Base-by-base conservation (phyloP, 1,140 invertebrate species). In the Cydia pomonella region DNA sequence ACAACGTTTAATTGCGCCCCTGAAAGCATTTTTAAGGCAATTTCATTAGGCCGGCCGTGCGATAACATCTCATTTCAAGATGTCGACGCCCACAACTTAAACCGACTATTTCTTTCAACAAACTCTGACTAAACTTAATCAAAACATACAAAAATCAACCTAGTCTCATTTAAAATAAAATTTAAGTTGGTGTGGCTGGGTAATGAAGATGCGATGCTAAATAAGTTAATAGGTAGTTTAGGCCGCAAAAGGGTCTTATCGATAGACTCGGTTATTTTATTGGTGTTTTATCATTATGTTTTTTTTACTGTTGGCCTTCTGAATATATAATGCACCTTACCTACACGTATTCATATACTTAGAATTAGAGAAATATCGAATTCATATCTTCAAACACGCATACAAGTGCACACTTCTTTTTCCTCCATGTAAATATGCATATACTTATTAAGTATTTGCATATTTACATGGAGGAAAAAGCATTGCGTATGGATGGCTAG, bases 81-180 rank as follows among this genome's bases (percentile, higher is more conserved):
- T 33, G 27, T 64, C 64, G 18, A 69, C 64, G 64, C 64, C 64
- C 64, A 69, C 64, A 69, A 69, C n/a, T 69, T 27, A 69, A 9
- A n/a, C 21, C 7, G 1, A 21, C 18, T 23, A 23, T 59, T 59
- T 59, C 0, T n/a, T 59, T 59, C n/a, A 53, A 53, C 50, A 53
- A 53, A 53, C 50, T 23, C 53, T 23, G 10, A 23, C 18, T 12
- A 21, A 23, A 53, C 4, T 7, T 59, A 10, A 59, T 21, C n/a
- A 10, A 12, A 23, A 1, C 18, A 59, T 23, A 21, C 6, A 12
- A 59, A 23, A 23, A 12, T 59, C 3, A 59, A 9, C 53, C 18
- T 59, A 23, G n/a, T 23, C 10, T 59, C 21, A 23, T 59, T 0
- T 12, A 23, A 21, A 59, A 59, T 59, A 59, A 23, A 59, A 21